phyloP scores from a whole-genome alignment of 2,888 invertebrate genomes.

The Thereva unica region DNA sequence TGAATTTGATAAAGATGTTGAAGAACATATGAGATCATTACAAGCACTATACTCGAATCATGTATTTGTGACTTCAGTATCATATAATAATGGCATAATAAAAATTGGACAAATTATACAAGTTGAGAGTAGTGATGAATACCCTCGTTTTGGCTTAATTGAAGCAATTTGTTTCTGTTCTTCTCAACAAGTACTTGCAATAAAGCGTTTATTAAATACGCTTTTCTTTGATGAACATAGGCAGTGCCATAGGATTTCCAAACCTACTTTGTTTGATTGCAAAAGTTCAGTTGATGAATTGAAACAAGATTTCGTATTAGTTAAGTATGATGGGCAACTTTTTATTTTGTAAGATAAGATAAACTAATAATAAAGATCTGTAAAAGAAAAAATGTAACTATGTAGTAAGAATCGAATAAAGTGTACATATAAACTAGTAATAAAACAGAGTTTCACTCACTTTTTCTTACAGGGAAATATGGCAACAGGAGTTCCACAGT shows the following conservation, averaged over 20 bases:
- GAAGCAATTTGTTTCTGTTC: not conserved
- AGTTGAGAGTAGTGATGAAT: slow-evolving; percentile 10
- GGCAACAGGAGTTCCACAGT: too few relatives aligned
- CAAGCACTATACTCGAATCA: not conserved
- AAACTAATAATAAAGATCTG: too few relatives aligned
- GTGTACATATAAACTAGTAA: too few relatives aligned
- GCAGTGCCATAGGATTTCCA: slow-evolving; percentile 7
- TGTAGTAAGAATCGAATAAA: too few relatives aligned
- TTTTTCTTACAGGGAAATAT: too few relatives aligned
- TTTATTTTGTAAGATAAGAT: slow-evolving; percentile 15
- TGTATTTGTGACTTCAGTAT: not conserved
- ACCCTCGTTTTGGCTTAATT: slow-evolving; percentile 4
- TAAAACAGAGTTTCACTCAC: too few relatives aligned
- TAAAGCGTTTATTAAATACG: slow-evolving; percentile 8
- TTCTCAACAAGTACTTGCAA: slow-evolving; percentile 11
- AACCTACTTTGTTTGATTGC: slow-evolving; percentile 11
- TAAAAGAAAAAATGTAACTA: too few relatives aligned
- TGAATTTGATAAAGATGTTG: too few relatives aligned
- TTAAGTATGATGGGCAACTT: slow-evolving; percentile 10
- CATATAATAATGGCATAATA: slow-evolving; percentile 7
- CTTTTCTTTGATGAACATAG: slow-evolving; percentile 17
- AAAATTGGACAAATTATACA: slow-evolving; percentile 9
- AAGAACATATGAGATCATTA: too few relatives aligned
- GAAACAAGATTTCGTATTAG: slow-evolving; percentile 10
- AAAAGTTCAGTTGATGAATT: slow-evolving; percentile 7